Conservation (phyloP, 2,113 vertebrate genomes). For the Pagrus major region DNA sequence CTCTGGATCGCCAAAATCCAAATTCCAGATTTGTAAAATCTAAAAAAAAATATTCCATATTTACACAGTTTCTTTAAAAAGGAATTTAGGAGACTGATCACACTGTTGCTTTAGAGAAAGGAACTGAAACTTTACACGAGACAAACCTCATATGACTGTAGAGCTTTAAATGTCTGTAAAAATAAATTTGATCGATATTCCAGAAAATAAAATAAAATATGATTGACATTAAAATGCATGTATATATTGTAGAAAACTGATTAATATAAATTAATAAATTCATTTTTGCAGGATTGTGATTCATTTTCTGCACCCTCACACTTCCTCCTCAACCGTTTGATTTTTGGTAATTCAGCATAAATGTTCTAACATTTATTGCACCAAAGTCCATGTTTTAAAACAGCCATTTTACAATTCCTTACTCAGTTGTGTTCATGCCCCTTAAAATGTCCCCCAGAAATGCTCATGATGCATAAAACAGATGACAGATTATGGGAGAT, state of each 20-base stretch:
- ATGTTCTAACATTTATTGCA: neutral
- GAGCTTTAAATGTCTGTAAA: neutral
- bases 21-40: neutral
- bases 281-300: neutral
- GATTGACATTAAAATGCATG: neutral
- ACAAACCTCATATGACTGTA: neutral
- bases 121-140: neutral
- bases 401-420: neutral
- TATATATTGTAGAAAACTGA: neutral
- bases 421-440: neutral
- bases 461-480: slow-evolving; percentile 4
- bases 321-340: neutral
- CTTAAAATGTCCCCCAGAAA: neutral
- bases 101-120: neutral
- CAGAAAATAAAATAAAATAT: neutral
- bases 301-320: neutral
- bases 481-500: slow-evolving; percentile 55
- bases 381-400: neutral
- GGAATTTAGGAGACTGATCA: neutral
- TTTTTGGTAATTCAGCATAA: neutral
- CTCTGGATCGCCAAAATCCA: neutral
- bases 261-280: neutral
- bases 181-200: neutral
- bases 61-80: neutral
- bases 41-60: neutral